These are phyloP conservation scores for Casuarius casuarius DNA, from an alignment of 2,113 vertebrate species.

Conservation along the genomic window DNA sequence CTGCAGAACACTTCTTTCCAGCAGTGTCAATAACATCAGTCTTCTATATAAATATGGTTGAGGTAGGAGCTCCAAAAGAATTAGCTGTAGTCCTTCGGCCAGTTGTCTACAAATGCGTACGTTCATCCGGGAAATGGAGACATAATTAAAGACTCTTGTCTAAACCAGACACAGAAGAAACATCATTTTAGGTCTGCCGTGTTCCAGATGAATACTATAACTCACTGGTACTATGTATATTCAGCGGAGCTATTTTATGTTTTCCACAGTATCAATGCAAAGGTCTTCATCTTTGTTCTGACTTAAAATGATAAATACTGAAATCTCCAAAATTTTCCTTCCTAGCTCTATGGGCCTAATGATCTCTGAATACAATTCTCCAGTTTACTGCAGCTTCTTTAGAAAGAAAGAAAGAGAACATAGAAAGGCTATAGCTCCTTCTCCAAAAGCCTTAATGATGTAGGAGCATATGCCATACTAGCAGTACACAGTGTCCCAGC, in stretches of 20 bases:
- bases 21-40: not conserved
- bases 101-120: not conserved
- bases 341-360: not conserved
- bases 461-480: not conserved
- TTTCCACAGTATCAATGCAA: not conserved
- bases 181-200: not conserved
- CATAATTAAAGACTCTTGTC: not conserved
- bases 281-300: not conserved
- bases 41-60: not conserved
- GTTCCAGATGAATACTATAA: not conserved
- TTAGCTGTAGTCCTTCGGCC: not conserved
- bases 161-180: not conserved
- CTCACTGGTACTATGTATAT: not conserved
- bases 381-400: not conserved
- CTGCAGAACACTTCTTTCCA: not conserved
- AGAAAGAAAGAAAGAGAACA: not conserved
- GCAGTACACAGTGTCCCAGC: not conserved
- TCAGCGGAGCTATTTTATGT: accelerated
- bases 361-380: not conserved
- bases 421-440: not conserved
- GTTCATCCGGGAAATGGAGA: not conserved
- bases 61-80: not conserved
- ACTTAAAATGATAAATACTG: not conserved
- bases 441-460: not conserved
- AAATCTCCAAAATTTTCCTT: not conserved